Base-by-base conservation (phyloP, 2,797 vertebrate species). In the Clarias laeviceps region DNA sequence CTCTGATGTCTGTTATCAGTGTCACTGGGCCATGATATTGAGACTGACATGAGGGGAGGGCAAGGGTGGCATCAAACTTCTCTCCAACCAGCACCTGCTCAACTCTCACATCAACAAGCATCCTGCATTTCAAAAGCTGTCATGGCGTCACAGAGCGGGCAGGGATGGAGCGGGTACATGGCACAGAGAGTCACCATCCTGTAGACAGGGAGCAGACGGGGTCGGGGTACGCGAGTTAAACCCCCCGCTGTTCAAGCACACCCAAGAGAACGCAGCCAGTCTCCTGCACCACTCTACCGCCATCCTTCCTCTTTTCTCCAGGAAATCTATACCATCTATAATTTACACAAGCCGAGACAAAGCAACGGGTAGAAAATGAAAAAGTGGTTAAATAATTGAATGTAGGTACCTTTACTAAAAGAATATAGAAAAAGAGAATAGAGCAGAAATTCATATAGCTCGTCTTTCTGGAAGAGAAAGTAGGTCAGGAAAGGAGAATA, bases 351-450 rank as follows among this genome's bases (percentile, higher is more conserved):
- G 90, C 82, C 40, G 91, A 93, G 91, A 93, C 86, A 88, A 93
- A 94, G 93, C 93, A 91, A 89, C 89, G 85, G 91, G 92, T 90
- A 90, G 91, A 92, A 90, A 88, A 91, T 85, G 86, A 93, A 91
- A 93, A 91, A 92, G 88, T 86, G 85, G 89, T 91, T 95, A 90
- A 95, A 95, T 94, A 90, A 95, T 94, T 94, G 89, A 95, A 92
- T 90, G 89, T 18, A 77, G 88, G 82, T 68, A 90, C 89, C 90
- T 92, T 86, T 87, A 84, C 86, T 80, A 89, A 87, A 87, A 90
- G 68, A 88, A n/a, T 64, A 24, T 56, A 70, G 74, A 85, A 82
- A 82, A 82, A 83, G 66, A 90, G 87, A 78, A 45, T 87, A 70
- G 68, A 70, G 82, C 34, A 86, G 86, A 88, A 74, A 91, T 90